Evolutionary conservation across 2,113 vertebrate genomes (phyloP).

Genomic region (Balaenoptera acutorostrata): DNA sequence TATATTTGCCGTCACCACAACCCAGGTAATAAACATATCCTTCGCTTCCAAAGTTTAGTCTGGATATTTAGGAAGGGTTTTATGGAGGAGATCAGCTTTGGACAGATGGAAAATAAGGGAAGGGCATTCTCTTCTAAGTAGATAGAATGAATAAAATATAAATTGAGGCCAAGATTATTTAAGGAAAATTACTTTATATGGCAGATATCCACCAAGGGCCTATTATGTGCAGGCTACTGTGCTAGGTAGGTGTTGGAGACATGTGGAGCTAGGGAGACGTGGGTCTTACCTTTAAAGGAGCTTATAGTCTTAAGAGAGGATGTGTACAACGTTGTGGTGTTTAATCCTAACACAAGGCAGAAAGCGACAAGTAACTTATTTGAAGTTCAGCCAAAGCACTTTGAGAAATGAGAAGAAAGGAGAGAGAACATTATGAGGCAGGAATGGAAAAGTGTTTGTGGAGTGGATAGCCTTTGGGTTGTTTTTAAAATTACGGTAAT

Average conservation of each 20-base stretch:
- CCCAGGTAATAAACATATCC: not conserved
- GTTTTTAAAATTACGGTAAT: not conserved
- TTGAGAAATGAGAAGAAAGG: not conserved
- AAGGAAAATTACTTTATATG: not conserved
- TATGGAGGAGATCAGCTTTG: not conserved
- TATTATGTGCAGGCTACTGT: not conserved
- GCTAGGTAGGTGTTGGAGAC: not conserved
- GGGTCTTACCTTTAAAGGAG: not conserved
- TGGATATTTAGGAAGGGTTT: not conserved
- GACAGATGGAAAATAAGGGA: not conserved
- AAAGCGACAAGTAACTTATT: not conserved
- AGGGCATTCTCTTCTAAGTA: not conserved
- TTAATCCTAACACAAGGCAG: not conserved
- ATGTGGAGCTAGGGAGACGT: not conserved
- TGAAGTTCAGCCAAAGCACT: not conserved
- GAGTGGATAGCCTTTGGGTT: not conserved
- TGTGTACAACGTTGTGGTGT: not conserved
- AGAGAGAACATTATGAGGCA: not conserved
- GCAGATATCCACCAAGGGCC: not conserved
- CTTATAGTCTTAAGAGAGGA: not conserved
- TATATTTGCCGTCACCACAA: not conserved
- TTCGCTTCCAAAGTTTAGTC: not conserved
- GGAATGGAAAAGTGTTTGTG: not conserved
- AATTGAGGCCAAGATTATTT: not conserved
- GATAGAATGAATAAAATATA: not conserved